Evolutionary conservation across 2,113 vertebrate genomes (phyloP).

Genomic region (Heteronetta atricapilla): DNA sequence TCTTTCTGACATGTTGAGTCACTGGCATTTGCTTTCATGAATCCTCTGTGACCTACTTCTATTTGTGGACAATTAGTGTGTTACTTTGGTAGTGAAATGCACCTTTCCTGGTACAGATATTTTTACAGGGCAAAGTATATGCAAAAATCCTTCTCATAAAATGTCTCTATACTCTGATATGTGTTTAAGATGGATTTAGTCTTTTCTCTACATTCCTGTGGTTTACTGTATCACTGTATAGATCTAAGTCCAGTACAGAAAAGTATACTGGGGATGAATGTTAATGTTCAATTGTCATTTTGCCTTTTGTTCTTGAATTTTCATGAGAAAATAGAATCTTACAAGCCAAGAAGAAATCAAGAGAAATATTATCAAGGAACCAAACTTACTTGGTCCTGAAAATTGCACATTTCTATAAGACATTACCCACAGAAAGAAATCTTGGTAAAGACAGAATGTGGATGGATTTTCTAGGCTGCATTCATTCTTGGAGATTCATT

Average conservation of each 20-base stretch:
- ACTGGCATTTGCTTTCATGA: slow-evolving; percentile 65
- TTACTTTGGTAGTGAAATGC: background rate
- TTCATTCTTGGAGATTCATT: background rate
- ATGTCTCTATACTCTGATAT: background rate
- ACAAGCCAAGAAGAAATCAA: background rate
- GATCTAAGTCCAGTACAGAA: background rate
- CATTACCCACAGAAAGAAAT: background rate
- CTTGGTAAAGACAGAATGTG: background rate
- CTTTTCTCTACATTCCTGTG: background rate
- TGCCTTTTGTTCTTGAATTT: background rate
- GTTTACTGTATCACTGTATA: background rate
- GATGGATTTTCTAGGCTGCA: background rate
- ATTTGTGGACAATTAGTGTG: slow-evolving; percentile 21
- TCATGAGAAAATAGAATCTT: background rate
- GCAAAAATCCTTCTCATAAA: background rate
- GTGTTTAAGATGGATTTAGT: background rate
- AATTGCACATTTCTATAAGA: background rate
- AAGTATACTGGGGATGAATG: background rate
- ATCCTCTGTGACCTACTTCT: slow-evolving; percentile 73
- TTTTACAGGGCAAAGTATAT: background rate
- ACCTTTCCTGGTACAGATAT: background rate
- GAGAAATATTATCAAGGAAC: background rate
- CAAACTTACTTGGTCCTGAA: background rate
- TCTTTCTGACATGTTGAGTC: slow-evolving; percentile 59
- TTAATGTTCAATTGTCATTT: background rate